Base-by-base conservation (phyloP, 2,888 invertebrate genomes). In the Amorpha juglandis region DNA sequence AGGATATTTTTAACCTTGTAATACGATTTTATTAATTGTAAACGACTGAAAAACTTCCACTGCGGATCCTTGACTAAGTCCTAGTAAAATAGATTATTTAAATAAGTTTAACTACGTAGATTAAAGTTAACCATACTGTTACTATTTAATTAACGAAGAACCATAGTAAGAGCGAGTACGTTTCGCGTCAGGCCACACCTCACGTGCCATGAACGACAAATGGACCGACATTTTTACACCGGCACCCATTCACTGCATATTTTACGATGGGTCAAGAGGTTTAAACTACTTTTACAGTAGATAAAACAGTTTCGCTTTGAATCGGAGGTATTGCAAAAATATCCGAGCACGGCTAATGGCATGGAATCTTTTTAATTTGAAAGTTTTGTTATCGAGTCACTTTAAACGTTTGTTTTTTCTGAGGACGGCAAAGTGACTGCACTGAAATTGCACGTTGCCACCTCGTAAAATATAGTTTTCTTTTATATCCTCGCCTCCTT, bases 191-290 rank as follows among this genome's bases (percentile, higher is more conserved):
- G n/a, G 27, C 45, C 62, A 42, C 48, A 45, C 64, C 63, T 66
- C 73, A 71, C 72, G 71, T 71, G 38, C 67, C 55, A 50, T 33
- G 45, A 64, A 70, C 71, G 72, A 78, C 77, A 79, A 82, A 82
- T 78, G 74, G 75, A 65, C 74, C 62, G 68, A 75, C 73, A 76
- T 75, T 80, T 80, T 75, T 77, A 77, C 74, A 76, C 72, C 67
- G 63, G 53, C 69, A 55, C 67, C 69, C 70, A 65, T 71, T 67
- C 71, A 67, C 73, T 81, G 80, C 77, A 78, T 82, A 82, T 82
- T 84, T 84, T 76, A 82, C 78, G 76, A 77, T 67, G 71, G 80
- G 78, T 78, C 80, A 78, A 78, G 74, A 72, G 71, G 71, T 74
- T 75, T 78, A 71, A 76, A 82, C 72, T 73, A 79, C 76, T 80